Conservation (phyloP, 2,113 vertebrate species). For the Ariopsis seemanni region DNA sequence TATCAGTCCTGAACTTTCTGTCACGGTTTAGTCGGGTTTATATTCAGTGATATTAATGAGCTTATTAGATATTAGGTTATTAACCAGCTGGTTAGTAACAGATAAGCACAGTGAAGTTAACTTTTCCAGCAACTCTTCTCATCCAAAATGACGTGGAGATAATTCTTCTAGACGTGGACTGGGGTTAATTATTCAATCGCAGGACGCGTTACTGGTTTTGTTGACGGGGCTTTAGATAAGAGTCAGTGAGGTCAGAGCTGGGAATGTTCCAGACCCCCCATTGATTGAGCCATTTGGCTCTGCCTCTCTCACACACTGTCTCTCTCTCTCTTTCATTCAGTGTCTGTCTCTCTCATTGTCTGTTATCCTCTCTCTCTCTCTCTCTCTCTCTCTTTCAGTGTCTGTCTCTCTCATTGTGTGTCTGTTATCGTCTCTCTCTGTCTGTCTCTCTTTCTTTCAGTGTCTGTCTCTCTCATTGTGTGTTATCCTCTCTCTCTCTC, state of each 20-base stretch:
- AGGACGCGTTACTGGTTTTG: not conserved
- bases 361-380: no score
- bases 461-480: slow-evolving; percentile 45
- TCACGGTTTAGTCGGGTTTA: not conserved
- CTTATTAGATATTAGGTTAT: not conserved
- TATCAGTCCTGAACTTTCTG: not conserved
- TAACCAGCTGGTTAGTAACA: not conserved
- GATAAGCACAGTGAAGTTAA: not conserved
- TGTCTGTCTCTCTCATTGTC: no score
- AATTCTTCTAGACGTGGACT: not conserved
- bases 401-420: not conserved
- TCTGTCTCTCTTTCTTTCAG: slow-evolving; percentile 45
- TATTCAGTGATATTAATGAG: not conserved
- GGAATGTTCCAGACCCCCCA: not conserved
- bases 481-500: not conserved
- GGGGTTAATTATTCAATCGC: not conserved
- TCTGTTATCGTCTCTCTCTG: slow-evolving; percentile 28
- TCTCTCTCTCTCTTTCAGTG: not conserved
- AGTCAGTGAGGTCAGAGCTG: not conserved
- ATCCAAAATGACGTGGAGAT: not conserved
- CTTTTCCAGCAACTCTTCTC: not conserved
- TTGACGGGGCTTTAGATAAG: not conserved
- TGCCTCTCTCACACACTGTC: not conserved
- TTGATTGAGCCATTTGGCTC: no score
- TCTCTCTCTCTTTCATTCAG: slow-evolving; percentile 2